Conservation (phyloP, 2,888 invertebrate genomes). For the Therioaphis trifolii region DNA sequence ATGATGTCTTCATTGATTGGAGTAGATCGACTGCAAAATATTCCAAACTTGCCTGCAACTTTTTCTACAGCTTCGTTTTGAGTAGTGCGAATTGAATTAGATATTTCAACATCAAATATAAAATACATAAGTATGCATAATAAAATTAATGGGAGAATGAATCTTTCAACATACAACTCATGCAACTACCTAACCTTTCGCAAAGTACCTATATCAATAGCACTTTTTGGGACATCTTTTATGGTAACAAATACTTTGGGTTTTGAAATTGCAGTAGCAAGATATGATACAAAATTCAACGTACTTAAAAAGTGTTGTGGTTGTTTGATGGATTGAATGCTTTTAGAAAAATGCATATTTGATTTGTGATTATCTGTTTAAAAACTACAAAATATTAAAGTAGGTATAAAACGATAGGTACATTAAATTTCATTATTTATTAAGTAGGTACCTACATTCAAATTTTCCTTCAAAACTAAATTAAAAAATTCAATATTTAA, state of each 20-base stretch:
- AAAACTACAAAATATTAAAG: too few species aligned
- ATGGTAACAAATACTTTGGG: slow-evolving; percentile 43
- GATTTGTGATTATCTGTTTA: too few species aligned
- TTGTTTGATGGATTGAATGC: too few species aligned
- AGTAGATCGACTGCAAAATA: slow-evolving; percentile 44
- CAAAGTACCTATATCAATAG: slow-evolving; percentile 36
- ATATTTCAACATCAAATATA: slow-evolving; percentile 56
- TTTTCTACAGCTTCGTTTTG: slow-evolving; percentile 55
- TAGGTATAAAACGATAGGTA: too few species aligned
- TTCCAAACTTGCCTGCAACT: slow-evolving; percentile 51
- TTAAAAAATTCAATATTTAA: too few species aligned
- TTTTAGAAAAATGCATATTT: too few species aligned
- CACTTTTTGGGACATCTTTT: slow-evolving; percentile 35
- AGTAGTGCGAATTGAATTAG: background rate
- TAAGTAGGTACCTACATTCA: too few species aligned
- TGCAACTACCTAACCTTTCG: slow-evolving; percentile 29
- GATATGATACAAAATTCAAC: too few species aligned
- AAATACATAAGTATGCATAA: background rate
- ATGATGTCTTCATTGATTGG: slow-evolving; percentile 60
- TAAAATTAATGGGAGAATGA: background rate
- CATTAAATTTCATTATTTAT: too few species aligned
- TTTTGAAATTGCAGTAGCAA: background rate
- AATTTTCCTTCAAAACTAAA: too few species aligned
- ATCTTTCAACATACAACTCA: too few species aligned
- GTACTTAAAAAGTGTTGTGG: too few species aligned